Base-by-base conservation (phyloP, 1,140 invertebrate species). In the Triops longicaudatus region DNA sequence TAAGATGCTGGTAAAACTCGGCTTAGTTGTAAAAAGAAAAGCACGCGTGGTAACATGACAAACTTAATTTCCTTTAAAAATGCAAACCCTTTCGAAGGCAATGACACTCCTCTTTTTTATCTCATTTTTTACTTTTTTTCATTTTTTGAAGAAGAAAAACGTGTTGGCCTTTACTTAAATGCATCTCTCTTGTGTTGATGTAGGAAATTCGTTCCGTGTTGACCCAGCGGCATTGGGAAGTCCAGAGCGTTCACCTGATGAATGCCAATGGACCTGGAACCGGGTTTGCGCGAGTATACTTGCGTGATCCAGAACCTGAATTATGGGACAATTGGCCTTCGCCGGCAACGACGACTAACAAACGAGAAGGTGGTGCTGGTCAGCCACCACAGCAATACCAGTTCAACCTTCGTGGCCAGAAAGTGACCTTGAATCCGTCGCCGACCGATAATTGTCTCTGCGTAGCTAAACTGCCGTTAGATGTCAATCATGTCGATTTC, bases 381-480 rank as follows among this genome's bases (percentile, higher is more conserved):
- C 44, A 63, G 26, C 76, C 44, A 22, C 28, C 26, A 28, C 44
- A 63, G 11, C 22, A 17, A 0, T 77, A 31, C 41, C 22, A 77
- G 9, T 77, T 72, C 26, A 75, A 44, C 14, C 79, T 86, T 14
- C 79, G 85, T n/a, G 85, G 84, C 26, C 84, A 86, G 80, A 80
- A 84, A 42, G 82, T 86, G 14, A 82, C 84, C 76, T 82, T 88
- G 44, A 81, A 81, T 17, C 83, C 86, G 6, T 86, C 85, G 27
- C 83, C 83, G 28, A 87, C 86, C 14, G 86, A 88, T 76, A 85
- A 86, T 79, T 82, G 88, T 75, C 81, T 89, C 6, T 89, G 88
- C 80, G 82, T 89, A 4, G 87, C 87, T 10, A 83, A 87, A 44
- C 81, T 89, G 17, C 88, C 88, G 0, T 77, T 83, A 0, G 81